Conservation (phyloP, 2,113 vertebrate species). For the Colistium nudipinnis region DNA sequence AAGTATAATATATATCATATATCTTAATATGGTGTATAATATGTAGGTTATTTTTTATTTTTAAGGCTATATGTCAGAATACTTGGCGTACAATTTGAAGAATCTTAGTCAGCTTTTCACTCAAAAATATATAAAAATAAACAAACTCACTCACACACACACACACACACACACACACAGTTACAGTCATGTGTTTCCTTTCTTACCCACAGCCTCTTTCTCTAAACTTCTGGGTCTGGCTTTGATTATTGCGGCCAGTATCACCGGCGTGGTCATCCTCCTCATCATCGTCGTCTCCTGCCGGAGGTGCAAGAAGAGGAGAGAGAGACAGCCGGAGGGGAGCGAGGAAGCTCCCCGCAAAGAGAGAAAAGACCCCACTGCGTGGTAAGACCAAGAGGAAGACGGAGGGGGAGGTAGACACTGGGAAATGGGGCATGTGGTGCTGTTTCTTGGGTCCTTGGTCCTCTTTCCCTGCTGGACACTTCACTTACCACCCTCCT, state of each 20-base stretch:
- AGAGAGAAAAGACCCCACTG: conserved; percentile 78
- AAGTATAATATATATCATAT: no score
- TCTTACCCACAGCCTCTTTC: conserved; percentile 81
- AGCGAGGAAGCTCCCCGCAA: conserved; percentile 69
- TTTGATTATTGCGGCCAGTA: conserved; percentile 85
- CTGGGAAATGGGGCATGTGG: conserved; percentile 49
- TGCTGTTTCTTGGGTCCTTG: conserved; percentile 41
- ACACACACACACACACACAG: no score
- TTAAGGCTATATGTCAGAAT: no score
- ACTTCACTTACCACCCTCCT: conserved; percentile 54
- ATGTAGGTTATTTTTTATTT: no score
- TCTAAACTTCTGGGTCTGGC: conserved; percentile 89
- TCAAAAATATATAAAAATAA: no score
- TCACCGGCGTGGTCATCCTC: conserved; percentile 81
- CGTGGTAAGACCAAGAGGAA: conserved; percentile 82
- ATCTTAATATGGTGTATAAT: no score
- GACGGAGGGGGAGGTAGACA: conserved; percentile 25
- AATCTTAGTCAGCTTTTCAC: no score
- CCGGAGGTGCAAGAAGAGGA: conserved; percentile 78
- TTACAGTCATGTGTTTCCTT: neutral
- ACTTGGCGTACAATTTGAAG: no score
- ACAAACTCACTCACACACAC: no score
- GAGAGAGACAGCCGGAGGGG: conserved; percentile 51
- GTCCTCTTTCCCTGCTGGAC: conserved; percentile 51
- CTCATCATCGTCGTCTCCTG: conserved; percentile 78